Percentiles rank a stretch among this genome's conserved stretches.
Conservation (phyloP, 2,888 invertebrate species). For the Adelphocoris suturalis region DNA sequence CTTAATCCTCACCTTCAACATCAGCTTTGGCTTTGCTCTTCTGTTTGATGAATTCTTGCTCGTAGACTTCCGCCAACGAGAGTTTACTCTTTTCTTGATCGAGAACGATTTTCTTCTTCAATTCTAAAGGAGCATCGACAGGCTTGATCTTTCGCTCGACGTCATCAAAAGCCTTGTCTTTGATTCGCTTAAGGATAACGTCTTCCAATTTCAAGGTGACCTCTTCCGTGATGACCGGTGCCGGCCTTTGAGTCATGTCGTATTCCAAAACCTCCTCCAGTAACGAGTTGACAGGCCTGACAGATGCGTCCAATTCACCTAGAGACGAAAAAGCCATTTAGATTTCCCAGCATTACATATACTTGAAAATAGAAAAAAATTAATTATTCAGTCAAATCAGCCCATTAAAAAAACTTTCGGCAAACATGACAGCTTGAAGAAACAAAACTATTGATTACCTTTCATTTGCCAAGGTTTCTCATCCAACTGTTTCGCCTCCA, state of each 20-base stretch:
- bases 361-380: no score
- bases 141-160: conserved; percentile 92
- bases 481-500: conserved; percentile 65
- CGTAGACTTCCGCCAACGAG: conserved; percentile 96
- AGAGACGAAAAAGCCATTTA: background rate
- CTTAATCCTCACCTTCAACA: conserved; percentile 35
- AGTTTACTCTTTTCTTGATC: conserved; percentile 97
- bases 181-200: conserved; percentile 93
- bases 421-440: no score
- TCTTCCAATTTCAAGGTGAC: conserved; percentile 93
- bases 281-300: conserved; percentile 93
- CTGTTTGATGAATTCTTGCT: conserved; percentile 86
- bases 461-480: conserved; percentile 69
- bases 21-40: conserved; percentile 64
- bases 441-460: background rate
- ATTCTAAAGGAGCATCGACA: conserved; percentile 89
- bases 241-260: conserved; percentile 89
- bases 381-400: no score
- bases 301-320: conserved; percentile 90
- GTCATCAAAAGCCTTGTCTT: conserved; percentile 96
- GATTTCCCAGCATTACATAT: no score
- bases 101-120: conserved; percentile 91
- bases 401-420: no score
- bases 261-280: conserved; percentile 95
- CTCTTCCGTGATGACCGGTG: conserved; percentile 95